Conservation (phyloP, 2,888 invertebrate species). For the Incurvaria masculella region DNA sequence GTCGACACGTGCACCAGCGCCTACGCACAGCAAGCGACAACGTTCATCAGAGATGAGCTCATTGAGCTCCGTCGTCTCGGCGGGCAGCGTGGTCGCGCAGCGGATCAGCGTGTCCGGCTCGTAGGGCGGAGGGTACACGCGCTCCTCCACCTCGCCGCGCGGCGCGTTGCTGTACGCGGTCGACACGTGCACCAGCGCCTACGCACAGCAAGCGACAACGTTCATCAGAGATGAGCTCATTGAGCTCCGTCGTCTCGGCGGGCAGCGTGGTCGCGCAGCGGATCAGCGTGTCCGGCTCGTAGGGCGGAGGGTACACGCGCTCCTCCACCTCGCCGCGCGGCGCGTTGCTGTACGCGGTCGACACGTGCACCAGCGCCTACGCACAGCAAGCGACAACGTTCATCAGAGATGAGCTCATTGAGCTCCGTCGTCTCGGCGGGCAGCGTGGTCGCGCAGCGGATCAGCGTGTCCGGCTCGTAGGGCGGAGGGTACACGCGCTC, state of each 20-base stretch:
- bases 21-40: too few species aligned
- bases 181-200: slow-evolving; percentile 86
- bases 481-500: slow-evolving; percentile 79
- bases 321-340: slow-evolving; percentile 79
- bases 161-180: slow-evolving; percentile 97
- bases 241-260: slow-evolving; percentile 56
- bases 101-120: slow-evolving; percentile 61
- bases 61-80: slow-evolving; percentile 58
- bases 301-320: slow-evolving; percentile 71
- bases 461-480: slow-evolving; percentile 59
- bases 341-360: slow-evolving; percentile 96
- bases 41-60: too few species aligned
- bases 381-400: too few species aligned
- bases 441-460: slow-evolving; percentile 59
- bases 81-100: slow-evolving; percentile 59
- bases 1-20: slow-evolving; percentile 91
- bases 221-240: too few species aligned
- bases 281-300: slow-evolving; percentile 61
- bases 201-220: too few species aligned
- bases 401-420: too few species aligned
- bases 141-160: slow-evolving; percentile 72
- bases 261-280: slow-evolving; percentile 61
- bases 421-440: slow-evolving; percentile 59
- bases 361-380: slow-evolving; percentile 83
- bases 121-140: slow-evolving; percentile 71